Conservation (phyloP, 2,797 vertebrate species). For the Lagodon rhomboides region DNA sequence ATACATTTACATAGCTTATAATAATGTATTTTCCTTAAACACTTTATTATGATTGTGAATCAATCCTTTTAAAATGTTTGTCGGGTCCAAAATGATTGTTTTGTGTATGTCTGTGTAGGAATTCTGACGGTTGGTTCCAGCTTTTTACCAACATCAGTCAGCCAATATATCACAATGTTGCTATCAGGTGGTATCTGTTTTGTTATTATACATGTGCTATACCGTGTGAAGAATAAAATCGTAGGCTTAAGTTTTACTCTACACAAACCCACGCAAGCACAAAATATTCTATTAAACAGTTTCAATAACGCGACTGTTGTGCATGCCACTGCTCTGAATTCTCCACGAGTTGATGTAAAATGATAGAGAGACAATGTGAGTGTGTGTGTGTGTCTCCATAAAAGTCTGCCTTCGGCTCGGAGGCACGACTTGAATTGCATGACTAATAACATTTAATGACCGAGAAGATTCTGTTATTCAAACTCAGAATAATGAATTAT, state of each 20-base stretch:
- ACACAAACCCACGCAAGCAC: neutral
- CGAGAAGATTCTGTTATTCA: constrained; percentile 71
- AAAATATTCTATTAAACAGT: neutral
- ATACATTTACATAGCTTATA: no score
- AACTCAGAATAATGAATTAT: constrained; percentile 72
- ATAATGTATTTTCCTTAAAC: no score
- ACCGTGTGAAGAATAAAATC: no score
- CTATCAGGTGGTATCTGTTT: no score
- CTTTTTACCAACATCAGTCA: no score
- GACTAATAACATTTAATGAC: constrained; percentile 82
- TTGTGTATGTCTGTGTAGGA: no score
- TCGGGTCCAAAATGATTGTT: no score
- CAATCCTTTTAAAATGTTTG: no score
- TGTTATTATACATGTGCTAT: no score
- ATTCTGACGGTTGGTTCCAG: no score
- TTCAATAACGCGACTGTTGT: neutral
- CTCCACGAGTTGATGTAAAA: constrained; percentile 23
- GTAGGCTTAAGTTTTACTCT: neutral
- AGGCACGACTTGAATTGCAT: constrained; percentile 75
- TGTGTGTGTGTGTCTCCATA: constrained; percentile 19
- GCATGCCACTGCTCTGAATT: constrained; percentile 8
- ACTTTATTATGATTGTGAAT: no score
- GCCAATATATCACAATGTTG: no score
- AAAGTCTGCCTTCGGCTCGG: constrained; percentile 60
- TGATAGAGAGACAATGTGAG: constrained; percentile 6